phyloP scores from a whole-genome alignment of 2,888 invertebrate species.

The Anaspis maculata region DNA sequence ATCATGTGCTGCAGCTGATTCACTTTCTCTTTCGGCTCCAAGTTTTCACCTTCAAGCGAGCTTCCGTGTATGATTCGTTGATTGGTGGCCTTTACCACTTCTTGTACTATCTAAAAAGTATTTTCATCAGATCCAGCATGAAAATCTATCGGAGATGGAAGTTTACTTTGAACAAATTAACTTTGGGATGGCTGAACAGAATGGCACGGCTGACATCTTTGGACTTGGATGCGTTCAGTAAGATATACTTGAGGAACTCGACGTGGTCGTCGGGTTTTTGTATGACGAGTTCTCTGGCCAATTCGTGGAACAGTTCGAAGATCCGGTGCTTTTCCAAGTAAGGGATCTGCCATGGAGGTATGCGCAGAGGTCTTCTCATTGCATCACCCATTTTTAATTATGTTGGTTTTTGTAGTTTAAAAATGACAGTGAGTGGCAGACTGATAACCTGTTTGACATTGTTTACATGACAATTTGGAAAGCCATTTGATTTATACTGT shows the following conservation, averaged over 20 bases:
- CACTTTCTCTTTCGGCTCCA: slow-evolving; percentile 26
- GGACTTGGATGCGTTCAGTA: slow-evolving; percentile 44
- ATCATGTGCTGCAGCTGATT: slow-evolving; percentile 32
- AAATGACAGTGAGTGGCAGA: too few species aligned
- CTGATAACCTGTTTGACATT: too few species aligned
- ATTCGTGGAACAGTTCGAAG: slow-evolving; percentile 57
- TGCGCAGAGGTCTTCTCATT: slow-evolving; percentile 32
- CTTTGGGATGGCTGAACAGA: slow-evolving; percentile 48
- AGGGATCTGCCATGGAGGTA: slow-evolving; percentile 48
- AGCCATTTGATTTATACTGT: too few species aligned
- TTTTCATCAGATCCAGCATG: background rate
- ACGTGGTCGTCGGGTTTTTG: slow-evolving; percentile 55
- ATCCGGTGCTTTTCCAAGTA: slow-evolving; percentile 58
- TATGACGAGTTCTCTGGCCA: slow-evolving; percentile 51
- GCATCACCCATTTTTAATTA: slow-evolving; percentile 33
- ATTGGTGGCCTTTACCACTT: too few species aligned
- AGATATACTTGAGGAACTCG: slow-evolving; percentile 51
- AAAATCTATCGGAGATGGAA: too few species aligned
- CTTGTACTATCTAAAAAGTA: too few species aligned
- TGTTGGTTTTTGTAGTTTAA: too few species aligned
- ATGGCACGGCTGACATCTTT: slow-evolving; percentile 48
- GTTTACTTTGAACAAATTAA: slow-evolving; percentile 32
- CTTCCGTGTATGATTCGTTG: too few species aligned
- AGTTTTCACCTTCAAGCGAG: slow-evolving; percentile 8
- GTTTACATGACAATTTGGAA: too few species aligned